These are phyloP conservation scores for Sprattus sprattus DNA, from an alignment of 2,113 vertebrate genomes.

Conservation along the genomic window DNA sequence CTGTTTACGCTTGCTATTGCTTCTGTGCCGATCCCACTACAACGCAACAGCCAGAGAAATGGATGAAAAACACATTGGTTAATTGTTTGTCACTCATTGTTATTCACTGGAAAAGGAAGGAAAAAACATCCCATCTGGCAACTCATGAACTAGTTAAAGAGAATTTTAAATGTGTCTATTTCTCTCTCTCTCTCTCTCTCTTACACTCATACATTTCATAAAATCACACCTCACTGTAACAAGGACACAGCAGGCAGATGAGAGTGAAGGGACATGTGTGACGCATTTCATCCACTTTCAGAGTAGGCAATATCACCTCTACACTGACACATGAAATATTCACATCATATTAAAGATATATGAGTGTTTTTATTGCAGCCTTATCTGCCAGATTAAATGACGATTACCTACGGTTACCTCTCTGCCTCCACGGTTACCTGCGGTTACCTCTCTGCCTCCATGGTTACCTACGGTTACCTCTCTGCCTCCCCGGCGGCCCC, in stretches of 20 bases:
- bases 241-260: background rate
- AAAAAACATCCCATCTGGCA: background rate
- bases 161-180: background rate
- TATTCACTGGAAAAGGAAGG: background rate
- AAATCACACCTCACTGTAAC: background rate
- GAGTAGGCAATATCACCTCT: background rate
- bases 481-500: constrained; percentile 34
- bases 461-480: constrained; percentile 24
- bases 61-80: background rate
- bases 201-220: too few species aligned
- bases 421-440: constrained; percentile 29
- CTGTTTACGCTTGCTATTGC: background rate
- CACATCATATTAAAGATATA: background rate
- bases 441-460: constrained; percentile 18
- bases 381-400: constrained; percentile 15
- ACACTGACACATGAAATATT: constrained; percentile 8
- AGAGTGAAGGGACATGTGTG: background rate
- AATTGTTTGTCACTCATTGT: background rate
- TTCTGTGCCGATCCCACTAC: background rate
- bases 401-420: constrained; percentile 13
- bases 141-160: background rate
- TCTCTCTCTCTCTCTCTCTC: background rate
- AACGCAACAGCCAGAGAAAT: background rate
- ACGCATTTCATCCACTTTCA: background rate
- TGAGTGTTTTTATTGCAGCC: background rate